Evolutionary conservation across 53 echinoderm and acorn worm species (phyloP).

Genomic region (Zoroaster sp.): DNA sequence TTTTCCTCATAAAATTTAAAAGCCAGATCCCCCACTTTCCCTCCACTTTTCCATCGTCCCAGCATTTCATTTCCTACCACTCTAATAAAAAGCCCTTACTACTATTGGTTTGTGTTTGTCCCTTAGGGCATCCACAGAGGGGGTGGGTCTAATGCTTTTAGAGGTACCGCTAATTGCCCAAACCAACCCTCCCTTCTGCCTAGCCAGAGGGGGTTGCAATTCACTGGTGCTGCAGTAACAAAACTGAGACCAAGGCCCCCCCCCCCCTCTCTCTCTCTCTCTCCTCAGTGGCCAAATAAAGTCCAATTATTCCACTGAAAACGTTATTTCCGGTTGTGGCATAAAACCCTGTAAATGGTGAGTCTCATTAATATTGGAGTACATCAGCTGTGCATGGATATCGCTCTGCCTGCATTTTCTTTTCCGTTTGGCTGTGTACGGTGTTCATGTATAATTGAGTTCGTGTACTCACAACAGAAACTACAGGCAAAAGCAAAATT

Average conservation of each 20-base stretch:
- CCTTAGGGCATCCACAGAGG: neutral
- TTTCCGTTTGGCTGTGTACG: neutral
- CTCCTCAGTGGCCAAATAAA: neutral
- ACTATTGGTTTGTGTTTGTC: slow-evolving; percentile 12
- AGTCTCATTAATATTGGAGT: neutral
- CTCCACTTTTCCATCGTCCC: neutral
- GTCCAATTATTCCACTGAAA: slow-evolving; percentile 46
- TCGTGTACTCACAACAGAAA: neutral
- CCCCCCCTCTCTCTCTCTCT: neutral
- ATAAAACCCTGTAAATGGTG: slow-evolving; percentile 1
- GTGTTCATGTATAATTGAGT: neutral
- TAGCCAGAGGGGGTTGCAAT: slow-evolving; percentile 14
- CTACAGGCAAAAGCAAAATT: slow-evolving; percentile 8
- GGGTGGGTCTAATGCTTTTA: slow-evolving; percentile 33
- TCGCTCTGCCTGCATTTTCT: neutral
- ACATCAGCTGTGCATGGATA: neutral
- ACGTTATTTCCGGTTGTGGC: slow-evolving; percentile 29
- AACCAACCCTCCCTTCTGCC: slow-evolving; percentile 50
- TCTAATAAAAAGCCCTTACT: neutral
- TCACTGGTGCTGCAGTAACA: neutral
- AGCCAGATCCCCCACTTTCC: neutral
- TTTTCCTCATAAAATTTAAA: slow-evolving; percentile 25
- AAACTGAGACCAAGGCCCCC: neutral
- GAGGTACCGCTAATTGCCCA: slow-evolving; percentile 50
- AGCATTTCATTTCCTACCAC: neutral